Conservation (phyloP, 2,888 invertebrate genomes). For the Mylabris sibirica region DNA sequence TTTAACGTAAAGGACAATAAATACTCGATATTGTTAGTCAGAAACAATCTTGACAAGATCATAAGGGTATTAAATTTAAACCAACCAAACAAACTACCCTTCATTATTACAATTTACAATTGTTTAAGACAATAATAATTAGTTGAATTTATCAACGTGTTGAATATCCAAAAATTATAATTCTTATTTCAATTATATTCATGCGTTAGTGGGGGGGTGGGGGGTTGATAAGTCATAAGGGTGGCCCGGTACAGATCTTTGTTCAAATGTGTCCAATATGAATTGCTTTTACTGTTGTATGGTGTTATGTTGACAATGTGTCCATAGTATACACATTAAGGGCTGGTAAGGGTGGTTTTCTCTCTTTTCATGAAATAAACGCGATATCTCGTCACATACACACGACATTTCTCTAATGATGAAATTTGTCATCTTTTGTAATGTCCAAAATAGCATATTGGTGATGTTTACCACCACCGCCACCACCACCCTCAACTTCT, state of each 20-base stretch:
- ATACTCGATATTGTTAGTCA: slow-evolving; percentile 21
- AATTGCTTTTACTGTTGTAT: neutral
- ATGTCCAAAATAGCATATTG: slow-evolving; percentile 50
- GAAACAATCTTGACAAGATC: slow-evolving; percentile 14
- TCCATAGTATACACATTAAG: slow-evolving; percentile 13
- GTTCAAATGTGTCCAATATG: too few relatives aligned
- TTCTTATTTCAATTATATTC: too few relatives aligned
- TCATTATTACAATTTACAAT: neutral
- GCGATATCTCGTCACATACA: slow-evolving; percentile 46
- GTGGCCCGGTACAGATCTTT: too few relatives aligned
- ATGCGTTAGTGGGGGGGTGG: too few relatives aligned
- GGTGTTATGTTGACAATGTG: slow-evolving; percentile 48
- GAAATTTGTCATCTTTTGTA: slow-evolving; percentile 56
- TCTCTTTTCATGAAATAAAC: slow-evolving; percentile 44
- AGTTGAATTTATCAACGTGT: neutral
- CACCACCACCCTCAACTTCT: neutral
- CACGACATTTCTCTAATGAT: slow-evolving; percentile 55
- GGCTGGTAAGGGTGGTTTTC: neutral
- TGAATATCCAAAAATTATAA: neutral
- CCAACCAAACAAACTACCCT: neutral
- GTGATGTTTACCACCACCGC: slow-evolving; percentile 41
- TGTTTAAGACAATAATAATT: neutral
- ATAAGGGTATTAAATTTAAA: neutral
- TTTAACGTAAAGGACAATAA: slow-evolving; percentile 19
- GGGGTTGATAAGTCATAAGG: too few relatives aligned